Conservation (phyloP, 1,140 invertebrate species). For the Goniozus legneri region DNA sequence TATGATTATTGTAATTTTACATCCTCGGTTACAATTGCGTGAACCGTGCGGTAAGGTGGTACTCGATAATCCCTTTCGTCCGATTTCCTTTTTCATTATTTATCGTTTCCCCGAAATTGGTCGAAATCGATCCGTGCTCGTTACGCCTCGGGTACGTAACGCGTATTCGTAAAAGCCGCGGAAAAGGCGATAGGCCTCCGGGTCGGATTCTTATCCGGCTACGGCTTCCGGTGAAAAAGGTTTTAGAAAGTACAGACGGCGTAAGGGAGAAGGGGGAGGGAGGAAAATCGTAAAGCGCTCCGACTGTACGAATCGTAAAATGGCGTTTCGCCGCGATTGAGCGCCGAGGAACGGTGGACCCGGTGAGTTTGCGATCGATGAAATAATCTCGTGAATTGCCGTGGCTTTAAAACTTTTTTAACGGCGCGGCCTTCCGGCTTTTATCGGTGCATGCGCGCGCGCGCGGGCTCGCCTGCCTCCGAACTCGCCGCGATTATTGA, state of each 20-base stretch:
- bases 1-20: too few relatives aligned
- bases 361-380: slow-evolving; percentile 15
- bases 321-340: not conserved
- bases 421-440: slow-evolving; percentile 11
- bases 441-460: not conserved
- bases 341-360: too few relatives aligned
- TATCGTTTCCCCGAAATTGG: too few relatives aligned
- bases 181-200: slow-evolving; percentile 7
- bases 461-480: not conserved
- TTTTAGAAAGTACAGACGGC: not conserved
- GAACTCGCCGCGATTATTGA: slow-evolving; percentile 4
- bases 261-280: too few relatives aligned
- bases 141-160: slow-evolving; percentile 12
- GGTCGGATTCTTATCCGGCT: slow-evolving; percentile 2
- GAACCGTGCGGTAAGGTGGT: too few relatives aligned
- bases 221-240: not conserved
- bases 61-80: too few relatives aligned
- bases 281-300: not conserved
- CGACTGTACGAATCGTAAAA: not conserved
- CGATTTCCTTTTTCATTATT: too few relatives aligned
- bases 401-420: slow-evolving; percentile 13
- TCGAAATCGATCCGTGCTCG: slow-evolving; percentile 12
- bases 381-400: slow-evolving; percentile 18
- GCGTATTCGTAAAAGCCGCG: slow-evolving; percentile 11
- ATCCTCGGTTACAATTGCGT: too few relatives aligned